Percentiles rank a stretch among this genome's conserved stretches.
These are phyloP conservation scores for Drosophila meridiana DNA, from an alignment of 2,888 invertebrate genomes.

Conservation along the genomic window DNA sequence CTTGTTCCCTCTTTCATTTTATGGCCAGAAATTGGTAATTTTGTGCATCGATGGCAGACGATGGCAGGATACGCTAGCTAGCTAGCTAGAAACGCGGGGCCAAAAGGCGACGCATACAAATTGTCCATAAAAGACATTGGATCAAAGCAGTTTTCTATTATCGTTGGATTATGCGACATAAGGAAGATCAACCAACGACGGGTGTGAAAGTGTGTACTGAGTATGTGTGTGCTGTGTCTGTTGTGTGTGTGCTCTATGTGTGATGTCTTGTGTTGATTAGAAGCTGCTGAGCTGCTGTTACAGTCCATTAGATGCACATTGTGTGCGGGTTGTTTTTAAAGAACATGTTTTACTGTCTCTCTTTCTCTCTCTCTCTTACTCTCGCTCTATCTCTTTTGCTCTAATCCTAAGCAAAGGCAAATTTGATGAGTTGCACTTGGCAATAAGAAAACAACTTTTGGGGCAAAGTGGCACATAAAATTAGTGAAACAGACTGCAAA, in stretches of 20 bases:
- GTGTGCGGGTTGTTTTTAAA: constrained; percentile 30
- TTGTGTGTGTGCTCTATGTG: constrained; percentile 15
- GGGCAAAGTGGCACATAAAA: constrained; percentile 38
- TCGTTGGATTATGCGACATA: constrained; percentile 61
- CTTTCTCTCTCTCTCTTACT: neutral
- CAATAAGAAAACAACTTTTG: neutral
- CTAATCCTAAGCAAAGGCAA: neutral
- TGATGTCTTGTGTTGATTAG: constrained; percentile 59
- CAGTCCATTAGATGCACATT: constrained; percentile 64
- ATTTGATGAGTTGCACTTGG: constrained; percentile 29
- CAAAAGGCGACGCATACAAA: constrained; percentile 82
- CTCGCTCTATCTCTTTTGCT: neutral
- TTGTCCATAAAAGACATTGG: constrained; percentile 82
- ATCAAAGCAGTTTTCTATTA: constrained; percentile 72
- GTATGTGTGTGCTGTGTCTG: constrained; percentile 1
- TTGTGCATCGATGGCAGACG: constrained; percentile 68
- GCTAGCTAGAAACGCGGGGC: constrained; percentile 11
- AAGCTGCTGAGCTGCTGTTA: constrained; percentile 37
- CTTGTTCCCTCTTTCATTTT: constrained; percentile 74
- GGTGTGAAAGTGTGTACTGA: constrained; percentile 1
- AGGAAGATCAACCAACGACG: constrained; percentile 46
- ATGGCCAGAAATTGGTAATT: constrained; percentile 77
- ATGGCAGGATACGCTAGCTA: constrained; percentile 13
- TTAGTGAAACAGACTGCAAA: constrained; percentile 48
- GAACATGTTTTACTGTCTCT: neutral